phyloP scores from a whole-genome alignment of 2,888 invertebrate genomes.

The Heliconius sara region DNA sequence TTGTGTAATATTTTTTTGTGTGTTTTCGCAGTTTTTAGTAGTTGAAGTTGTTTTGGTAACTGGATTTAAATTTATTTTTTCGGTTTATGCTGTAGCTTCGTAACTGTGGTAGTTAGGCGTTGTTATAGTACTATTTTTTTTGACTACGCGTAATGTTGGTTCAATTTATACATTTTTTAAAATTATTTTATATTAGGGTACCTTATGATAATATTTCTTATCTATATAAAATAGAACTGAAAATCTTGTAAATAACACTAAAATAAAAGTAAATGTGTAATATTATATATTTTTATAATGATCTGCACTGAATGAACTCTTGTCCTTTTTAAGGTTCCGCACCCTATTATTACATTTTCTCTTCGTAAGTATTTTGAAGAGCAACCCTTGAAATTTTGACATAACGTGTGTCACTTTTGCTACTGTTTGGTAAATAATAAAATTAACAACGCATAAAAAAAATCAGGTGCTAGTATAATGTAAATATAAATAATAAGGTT shows the following conservation, averaged over 20 bases:
- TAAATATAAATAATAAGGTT: too few relatives aligned
- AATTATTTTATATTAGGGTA: neutral
- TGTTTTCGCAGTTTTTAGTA: neutral
- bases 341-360: conserved; percentile 3
- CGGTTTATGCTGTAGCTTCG: too few relatives aligned
- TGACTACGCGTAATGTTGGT: neutral
- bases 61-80: neutral
- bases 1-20: conserved; percentile 5
- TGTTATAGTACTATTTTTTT: too few relatives aligned
- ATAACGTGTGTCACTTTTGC: neutral
- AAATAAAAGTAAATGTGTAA: neutral
- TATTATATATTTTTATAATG: neutral
- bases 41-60: neutral
- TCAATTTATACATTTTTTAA: neutral
- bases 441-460: neutral
- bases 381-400: neutral
- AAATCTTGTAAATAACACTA: neutral
- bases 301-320: conserved; percentile 9
- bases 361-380: neutral
- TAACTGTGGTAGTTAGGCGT: too few relatives aligned
- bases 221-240: neutral
- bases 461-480: too few relatives aligned
- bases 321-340: conserved; percentile 4
- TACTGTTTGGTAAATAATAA: neutral
- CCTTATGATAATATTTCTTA: neutral